Conservation (phyloP, 2,113 vertebrate genomes). For the Ceyx cyanopectus region DNA sequence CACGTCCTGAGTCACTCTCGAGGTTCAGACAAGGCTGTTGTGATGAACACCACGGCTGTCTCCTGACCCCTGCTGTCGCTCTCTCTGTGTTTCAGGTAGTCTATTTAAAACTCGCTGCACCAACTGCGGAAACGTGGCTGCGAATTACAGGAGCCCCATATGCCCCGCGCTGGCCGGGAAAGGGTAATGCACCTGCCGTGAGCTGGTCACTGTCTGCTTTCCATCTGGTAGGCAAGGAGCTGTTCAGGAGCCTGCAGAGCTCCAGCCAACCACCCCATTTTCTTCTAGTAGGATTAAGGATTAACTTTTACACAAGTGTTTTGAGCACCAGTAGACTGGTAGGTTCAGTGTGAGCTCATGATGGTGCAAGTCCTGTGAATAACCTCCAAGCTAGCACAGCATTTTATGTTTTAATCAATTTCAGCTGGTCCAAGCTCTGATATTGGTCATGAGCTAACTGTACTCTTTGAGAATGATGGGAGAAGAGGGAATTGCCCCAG, state of each 20-base stretch:
- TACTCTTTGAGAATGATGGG: background rate
- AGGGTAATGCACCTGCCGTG: slow-evolving; percentile 79
- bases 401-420: background rate
- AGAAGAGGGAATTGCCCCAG: too few relatives aligned
- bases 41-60: background rate
- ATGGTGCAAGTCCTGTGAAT: background rate
- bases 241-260: fast-evolving
- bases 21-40: fast-evolving
- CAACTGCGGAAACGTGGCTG: slow-evolving; percentile 86
- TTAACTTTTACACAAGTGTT: background rate
- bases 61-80: background rate
- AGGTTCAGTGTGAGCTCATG: background rate
- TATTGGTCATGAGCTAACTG: background rate
- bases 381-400: background rate
- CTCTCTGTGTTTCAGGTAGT: slow-evolving; percentile 82
- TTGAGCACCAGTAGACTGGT: fast-evolving
- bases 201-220: background rate
- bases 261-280: background rate
- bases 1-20: background rate
- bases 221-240: background rate
- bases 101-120: slow-evolving; percentile 94
- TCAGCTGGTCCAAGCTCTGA: background rate
- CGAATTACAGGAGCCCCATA: slow-evolving; percentile 90
- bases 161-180: slow-evolving; percentile 87
- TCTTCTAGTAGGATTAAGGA: background rate